Base-by-base conservation (phyloP, 2,797 vertebrate genomes). In the Sebastes matsubarae region DNA sequence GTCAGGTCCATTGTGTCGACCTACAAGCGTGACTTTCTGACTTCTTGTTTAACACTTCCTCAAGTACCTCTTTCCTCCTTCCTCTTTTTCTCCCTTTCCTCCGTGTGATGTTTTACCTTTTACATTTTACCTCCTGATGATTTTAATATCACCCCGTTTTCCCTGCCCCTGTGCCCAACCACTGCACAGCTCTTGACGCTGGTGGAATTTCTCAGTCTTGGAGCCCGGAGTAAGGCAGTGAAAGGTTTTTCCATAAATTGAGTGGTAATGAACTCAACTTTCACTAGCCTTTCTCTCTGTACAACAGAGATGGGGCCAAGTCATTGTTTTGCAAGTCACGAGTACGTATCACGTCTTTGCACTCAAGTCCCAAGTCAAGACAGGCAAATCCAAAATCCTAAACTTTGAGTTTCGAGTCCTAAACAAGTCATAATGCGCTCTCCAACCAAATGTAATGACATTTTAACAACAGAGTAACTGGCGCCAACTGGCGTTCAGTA, bases 1-100 rank as follows among this genome's bases (percentile, higher is more conserved):
- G 0, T 32, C 59, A 64, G 61, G 57, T 80, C 82, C 66, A 66
- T 80, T 85, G 69, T 87, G 66, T 65, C 29, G 3, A 58, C 36
- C 64, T 61, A 14, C 58, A 50, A 38, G 25, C 72, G 38, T 64
- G 32, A 58, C n/a, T 25, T 57, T 70, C 16, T 78, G 55, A 73
- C 38, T 2, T 69, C 6, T 55, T 61, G 57, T 68, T 75, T 30
- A 70, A 55, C 67, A 27, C 60, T 64, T 87, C 54, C 64, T 65
- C 27, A 18, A 10, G 8, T 52, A 6, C 18, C 58, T 57, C 10
- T 66, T 64, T 46, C 13, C 57, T 52, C 25, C 30, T 22, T 20
- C 58, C 22, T 24, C 34, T 55, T 81, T 81, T 6, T 63, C 30
- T 71, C 61, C 25, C 20, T 77, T 30, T 75, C 38, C 3, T 54